phyloP scores from a whole-genome alignment of 2,113 vertebrate species.

The Mobula birostris region DNA sequence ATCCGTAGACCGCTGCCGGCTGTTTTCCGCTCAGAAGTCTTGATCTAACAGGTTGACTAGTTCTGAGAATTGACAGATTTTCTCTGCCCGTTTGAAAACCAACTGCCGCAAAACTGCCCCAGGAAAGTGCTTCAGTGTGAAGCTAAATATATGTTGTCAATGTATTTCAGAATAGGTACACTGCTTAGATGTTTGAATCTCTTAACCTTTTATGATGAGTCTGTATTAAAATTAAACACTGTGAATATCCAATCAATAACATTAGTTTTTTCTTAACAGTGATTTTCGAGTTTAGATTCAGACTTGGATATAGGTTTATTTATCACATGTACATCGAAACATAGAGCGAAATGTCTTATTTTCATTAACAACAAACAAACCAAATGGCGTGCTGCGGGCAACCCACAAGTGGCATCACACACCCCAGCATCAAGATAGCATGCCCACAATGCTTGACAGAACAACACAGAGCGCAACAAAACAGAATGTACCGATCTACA shows the following conservation, averaged over 20 bases:
- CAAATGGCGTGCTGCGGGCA: too few species aligned
- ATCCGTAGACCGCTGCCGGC: background rate
- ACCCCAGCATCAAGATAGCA: too few species aligned
- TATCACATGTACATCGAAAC: too few species aligned
- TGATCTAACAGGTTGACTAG: constrained; percentile 21
- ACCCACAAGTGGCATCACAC: too few species aligned
- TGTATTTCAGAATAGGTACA: background rate
- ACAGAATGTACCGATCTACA: too few species aligned
- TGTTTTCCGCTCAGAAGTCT: background rate
- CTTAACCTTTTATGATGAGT: background rate
- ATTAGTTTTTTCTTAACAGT: background rate
- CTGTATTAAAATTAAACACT: background rate
- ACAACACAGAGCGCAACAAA: too few species aligned
- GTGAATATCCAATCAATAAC: background rate
- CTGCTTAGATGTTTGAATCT: background rate
- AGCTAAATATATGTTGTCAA: background rate
- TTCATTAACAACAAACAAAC: too few species aligned
- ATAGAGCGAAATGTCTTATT: too few species aligned
- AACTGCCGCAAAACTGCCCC: background rate
- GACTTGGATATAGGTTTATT: too few species aligned
- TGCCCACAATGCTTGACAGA: too few species aligned
- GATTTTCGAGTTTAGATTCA: background rate
- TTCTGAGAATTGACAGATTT: constrained; percentile 10
- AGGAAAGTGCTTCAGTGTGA: background rate
- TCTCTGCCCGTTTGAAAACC: constrained; percentile 1